These are phyloP conservation scores for Invenusta paracnida DNA, from an alignment of 2,888 invertebrate genomes.

Conservation along the genomic window DNA sequence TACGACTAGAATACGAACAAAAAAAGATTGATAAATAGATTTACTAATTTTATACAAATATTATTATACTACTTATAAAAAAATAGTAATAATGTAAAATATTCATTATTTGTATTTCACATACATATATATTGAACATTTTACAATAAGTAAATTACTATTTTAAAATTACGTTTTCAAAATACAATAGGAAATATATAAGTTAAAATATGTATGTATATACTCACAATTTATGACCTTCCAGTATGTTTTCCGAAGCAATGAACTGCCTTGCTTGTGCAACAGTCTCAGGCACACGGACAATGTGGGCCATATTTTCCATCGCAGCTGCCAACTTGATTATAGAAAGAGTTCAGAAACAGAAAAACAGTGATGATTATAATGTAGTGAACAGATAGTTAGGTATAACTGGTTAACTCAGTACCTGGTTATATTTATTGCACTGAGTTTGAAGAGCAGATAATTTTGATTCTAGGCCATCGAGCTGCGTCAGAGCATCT, in stretches of 20 bases:
- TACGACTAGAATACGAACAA: no score
- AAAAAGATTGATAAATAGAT: no score
- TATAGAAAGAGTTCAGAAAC: neutral
- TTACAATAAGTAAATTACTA: no score
- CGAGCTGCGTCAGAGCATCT: neutral
- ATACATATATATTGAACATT: no score
- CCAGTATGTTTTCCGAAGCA: conserved; percentile 28
- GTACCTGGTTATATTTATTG: conserved; percentile 28
- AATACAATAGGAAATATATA: neutral
- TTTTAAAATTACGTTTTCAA: neutral
- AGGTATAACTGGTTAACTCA: neutral
- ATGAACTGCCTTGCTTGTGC: conserved; percentile 20
- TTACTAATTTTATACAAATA: no score
- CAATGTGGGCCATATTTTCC: conserved; percentile 39
- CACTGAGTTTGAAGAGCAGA: neutral
- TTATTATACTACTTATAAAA: no score
- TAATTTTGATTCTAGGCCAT: neutral
- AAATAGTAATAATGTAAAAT: no score
- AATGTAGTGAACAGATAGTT: neutral
- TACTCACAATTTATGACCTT: conserved; percentile 42
- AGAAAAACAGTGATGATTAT: neutral
- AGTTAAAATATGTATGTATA: no score
- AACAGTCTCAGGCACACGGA: conserved; percentile 39
- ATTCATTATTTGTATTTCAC: no score
- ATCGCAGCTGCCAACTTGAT: conserved; percentile 35